Percentiles rank a stretch among this genome's conserved stretches.
phyloP scores from a whole-genome alignment of 1,140 invertebrate species.

The Anastrepha ludens region DNA sequence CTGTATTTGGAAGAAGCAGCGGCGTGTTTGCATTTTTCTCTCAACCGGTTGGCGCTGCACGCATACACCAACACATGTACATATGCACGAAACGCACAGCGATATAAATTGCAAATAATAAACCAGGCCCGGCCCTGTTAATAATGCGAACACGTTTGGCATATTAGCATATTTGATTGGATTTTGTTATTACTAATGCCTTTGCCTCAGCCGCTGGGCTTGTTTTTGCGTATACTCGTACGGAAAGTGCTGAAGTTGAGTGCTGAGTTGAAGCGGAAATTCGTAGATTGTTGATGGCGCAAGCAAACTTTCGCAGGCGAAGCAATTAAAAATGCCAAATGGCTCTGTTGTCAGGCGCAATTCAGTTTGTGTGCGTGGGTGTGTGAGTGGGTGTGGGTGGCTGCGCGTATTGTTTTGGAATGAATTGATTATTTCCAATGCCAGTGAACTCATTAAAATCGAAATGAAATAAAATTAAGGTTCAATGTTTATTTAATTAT shows the following conservation, averaged over 20 bases:
- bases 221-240: background rate
- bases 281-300: background rate
- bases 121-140: background rate
- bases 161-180: constrained; percentile 34
- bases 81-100: background rate
- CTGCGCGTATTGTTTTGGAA: background rate
- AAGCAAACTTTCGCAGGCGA: background rate
- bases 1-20: background rate
- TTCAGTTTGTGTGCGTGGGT: background rate
- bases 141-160: background rate
- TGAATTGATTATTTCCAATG: background rate
- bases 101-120: constrained; percentile 18
- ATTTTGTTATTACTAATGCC: background rate
- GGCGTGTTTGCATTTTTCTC: background rate
- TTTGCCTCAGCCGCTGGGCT: background rate
- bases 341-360: background rate
- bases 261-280: background rate
- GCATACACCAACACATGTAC: background rate
- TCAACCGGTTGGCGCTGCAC: background rate
- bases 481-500: constrained; percentile 1
- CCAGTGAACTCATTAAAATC: background rate
- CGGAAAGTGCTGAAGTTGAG: background rate
- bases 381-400: too few relatives aligned
- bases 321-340: constrained; percentile 24
- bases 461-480: background rate